Evolutionary conservation across 2,888 invertebrate genomes (phyloP), one percentile per base, ranked within the genome.

Genomic region (Nomada lathburiana): DNA sequence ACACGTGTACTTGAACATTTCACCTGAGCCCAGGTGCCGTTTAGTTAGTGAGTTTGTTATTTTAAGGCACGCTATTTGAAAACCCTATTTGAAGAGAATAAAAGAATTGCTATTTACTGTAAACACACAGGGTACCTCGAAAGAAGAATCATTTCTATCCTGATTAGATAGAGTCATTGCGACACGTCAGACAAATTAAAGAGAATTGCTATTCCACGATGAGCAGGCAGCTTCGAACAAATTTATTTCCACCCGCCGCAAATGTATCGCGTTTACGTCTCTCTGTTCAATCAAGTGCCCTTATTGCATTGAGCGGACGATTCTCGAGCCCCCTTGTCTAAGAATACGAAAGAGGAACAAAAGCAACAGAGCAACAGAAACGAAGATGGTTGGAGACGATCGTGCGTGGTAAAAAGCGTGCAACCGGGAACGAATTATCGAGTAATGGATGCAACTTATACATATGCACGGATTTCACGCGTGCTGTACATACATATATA

Each of bases 211-310:
- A 7, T 36, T 36, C 36, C 36, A 36, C 36, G 36, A 9, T 36
- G 36, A 7, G 36, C 36, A 36, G 36, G 36, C 36, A 7, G 36
- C 55, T 70, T 68, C 57, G 55, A 62, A 79, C 60, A 69, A 71
- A 75, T 76, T 70, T 59, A 71, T 55, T 79, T 77, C 52, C 60
- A 65, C 59, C 53, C 60, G 50, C 26, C 55, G 59, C 47, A 67
- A 74, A 67, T 13, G 10, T 23, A 67, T 74, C 74, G 67, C 74
- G 50, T 74, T 67, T 74, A 67, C 65, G 67, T 67, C 74, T 60
- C 74, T 67, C 88, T 88, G 90, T 91, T 92, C 78, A 89, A 92
- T 92, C 91, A 92, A 92, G 92, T 92, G 92, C 90, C 92, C 92
- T 92, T 92, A 90, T 92, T 90, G 88, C 89, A 91, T 91, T 88